Conservation (phyloP, 2,888 invertebrate genomes). For the Heliconius ethilla region DNA sequence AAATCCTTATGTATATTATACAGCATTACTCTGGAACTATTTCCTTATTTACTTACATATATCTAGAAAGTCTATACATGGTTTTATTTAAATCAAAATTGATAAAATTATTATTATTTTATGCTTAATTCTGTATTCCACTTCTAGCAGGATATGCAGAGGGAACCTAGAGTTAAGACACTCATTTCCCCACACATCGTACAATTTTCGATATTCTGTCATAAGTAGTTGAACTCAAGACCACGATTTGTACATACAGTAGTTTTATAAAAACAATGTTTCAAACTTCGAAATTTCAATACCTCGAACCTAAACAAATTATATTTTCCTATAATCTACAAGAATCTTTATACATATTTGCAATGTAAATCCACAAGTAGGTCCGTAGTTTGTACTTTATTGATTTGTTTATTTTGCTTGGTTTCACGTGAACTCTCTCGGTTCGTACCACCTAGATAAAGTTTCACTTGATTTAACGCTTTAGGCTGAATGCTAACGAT, state of each 20-base stretch:
- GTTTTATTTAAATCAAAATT: background rate
- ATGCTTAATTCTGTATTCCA: too few relatives aligned
- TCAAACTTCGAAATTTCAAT: background rate
- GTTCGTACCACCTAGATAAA: conserved; percentile 14
- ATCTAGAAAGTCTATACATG: background rate
- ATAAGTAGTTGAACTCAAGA: background rate
- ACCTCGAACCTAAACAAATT: background rate
- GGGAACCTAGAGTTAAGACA: too few relatives aligned
- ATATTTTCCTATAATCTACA: background rate
- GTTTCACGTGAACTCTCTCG: conserved; percentile 13
- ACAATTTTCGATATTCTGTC: too few relatives aligned
- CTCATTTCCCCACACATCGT: too few relatives aligned
- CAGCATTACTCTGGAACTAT: background rate
- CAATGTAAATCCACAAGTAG: conserved; percentile 10
- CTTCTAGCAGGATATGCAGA: too few relatives aligned
- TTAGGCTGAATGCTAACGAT: conserved; percentile 17
- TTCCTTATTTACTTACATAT: background rate
- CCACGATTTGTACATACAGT: background rate
- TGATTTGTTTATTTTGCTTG: conserved; percentile 20
- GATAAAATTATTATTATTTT: background rate
- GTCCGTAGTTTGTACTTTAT: conserved; percentile 5
- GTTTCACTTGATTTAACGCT: conserved; percentile 25
- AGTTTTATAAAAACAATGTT: background rate
- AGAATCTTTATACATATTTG: conserved; percentile 7
- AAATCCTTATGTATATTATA: background rate